Percentiles rank a stretch among this genome's conserved stretches.
These are phyloP conservation scores for Oncorhynchus clarkii DNA, from an alignment of 2,113 vertebrate species.

Conservation along the genomic window DNA sequence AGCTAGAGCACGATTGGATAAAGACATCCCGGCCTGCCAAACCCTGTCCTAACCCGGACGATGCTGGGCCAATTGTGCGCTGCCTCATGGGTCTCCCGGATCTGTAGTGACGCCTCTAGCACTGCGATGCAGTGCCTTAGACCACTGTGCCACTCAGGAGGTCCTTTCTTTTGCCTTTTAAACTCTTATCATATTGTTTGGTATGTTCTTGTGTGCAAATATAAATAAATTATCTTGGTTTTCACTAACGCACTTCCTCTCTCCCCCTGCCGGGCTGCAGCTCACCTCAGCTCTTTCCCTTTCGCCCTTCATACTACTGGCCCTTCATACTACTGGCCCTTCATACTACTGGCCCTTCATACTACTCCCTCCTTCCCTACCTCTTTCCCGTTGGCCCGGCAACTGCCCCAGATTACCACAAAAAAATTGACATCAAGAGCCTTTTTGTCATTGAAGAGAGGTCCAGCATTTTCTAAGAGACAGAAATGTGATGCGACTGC, in stretches of 20 bases:
- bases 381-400: conserved; percentile 32
- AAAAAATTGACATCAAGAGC: conserved; percentile 65
- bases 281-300: conserved; percentile 11
- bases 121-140: too few relatives aligned
- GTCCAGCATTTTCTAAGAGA: conserved; percentile 62
- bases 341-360: conserved; percentile 3
- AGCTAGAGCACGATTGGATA: too few relatives aligned
- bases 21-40: too few relatives aligned
- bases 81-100: too few relatives aligned
- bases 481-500: conserved; percentile 67
- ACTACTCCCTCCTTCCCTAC: not conserved
- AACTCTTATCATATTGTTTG: too few relatives aligned
- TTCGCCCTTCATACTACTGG: not conserved
- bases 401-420: conserved; percentile 48
- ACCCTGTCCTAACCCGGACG: too few relatives aligned
- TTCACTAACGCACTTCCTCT: conserved; percentile 23
- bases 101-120: too few relatives aligned
- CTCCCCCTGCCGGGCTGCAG: not conserved
- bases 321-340: not conserved
- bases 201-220: too few relatives aligned
- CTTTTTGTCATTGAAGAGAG: conserved; percentile 62
- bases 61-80: too few relatives aligned
- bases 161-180: too few relatives aligned
- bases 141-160: too few relatives aligned
- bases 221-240: not conserved